phyloP scores from a whole-genome alignment of 2,113 vertebrate genomes.

The cattle (Bos taurus) region ARS-UCD2.0 NC_037342.1:23866001-23866500 shows the following conservation, averaged over 20 bases:
- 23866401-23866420: rapidly evolving
- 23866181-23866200: rapidly evolving
- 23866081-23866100: background rate
- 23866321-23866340: background rate
- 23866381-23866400: rapidly evolving
- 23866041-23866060: background rate
- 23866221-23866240: rapidly evolving
- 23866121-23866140: background rate
- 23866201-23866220: background rate
- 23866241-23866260: background rate
- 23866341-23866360: background rate
- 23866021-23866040: background rate
- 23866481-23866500: background rate
- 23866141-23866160: background rate
- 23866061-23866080: background rate
- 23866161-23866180: background rate
- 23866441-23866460: background rate
- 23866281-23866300: background rate
- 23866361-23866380: background rate
- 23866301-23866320: background rate
- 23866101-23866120: too few relatives aligned
- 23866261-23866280: background rate
- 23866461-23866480: background rate
- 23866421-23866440: rapidly evolving
- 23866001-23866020: too few relatives aligned